Evolutionary conservation across 2,888 invertebrate species (phyloP).

Genomic region (Ariolimax columbianus): DNA sequence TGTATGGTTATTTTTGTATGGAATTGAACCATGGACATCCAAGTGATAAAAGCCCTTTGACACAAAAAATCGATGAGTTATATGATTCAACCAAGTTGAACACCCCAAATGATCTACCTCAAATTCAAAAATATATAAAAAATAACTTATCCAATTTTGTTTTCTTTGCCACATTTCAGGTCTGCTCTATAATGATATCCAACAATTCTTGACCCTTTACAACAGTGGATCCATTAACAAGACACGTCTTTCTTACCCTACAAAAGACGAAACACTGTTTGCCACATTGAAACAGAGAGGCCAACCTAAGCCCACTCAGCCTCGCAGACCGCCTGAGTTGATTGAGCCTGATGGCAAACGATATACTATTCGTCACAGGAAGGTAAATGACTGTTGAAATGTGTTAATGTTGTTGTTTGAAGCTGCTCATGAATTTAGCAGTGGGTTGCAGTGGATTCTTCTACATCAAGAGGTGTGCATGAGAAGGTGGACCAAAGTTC

Average conservation of each 20-base stretch:
- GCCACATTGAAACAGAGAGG: constrained; percentile 57
- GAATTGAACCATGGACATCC: no score
- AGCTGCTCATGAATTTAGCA: no score
- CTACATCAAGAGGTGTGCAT: no score
- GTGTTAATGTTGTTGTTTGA: background rate
- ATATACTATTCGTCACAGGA: constrained; percentile 60
- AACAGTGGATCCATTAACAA: constrained; percentile 30
- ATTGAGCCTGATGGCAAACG: constrained; percentile 71
- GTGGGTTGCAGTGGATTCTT: no score
- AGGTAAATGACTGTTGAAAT: constrained; percentile 5
- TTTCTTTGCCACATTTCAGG: background rate
- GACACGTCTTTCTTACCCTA: constrained; percentile 15
- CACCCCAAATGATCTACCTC: no score
- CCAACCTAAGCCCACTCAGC: constrained; percentile 40
- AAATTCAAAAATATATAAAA: background rate
- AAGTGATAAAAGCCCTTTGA: no score
- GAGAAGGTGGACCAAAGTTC: no score
- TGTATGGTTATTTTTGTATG: no score
- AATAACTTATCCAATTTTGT: background rate
- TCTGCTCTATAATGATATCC: constrained; percentile 53
- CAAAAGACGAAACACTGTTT: constrained; percentile 35
- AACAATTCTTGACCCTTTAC: constrained; percentile 56
- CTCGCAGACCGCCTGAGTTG: constrained; percentile 57
- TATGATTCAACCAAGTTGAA: no score
- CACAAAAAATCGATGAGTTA: no score